These are phyloP conservation scores for Paramormyrops hopkinsi DNA, from an alignment of 2,797 vertebrate genomes.

Conservation along the genomic window DNA sequence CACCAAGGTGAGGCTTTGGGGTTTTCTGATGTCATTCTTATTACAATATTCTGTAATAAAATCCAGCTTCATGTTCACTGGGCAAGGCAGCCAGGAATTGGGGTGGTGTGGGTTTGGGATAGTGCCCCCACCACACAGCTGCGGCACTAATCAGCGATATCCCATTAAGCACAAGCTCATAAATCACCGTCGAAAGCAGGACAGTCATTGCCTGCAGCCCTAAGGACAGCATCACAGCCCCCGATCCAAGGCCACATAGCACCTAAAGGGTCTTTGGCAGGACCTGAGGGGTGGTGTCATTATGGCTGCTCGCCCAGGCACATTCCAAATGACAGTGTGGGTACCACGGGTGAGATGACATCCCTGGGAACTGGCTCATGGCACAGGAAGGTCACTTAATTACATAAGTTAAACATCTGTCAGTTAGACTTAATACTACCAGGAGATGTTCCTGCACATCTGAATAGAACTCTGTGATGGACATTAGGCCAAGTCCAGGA, in stretches of 20 bases:
- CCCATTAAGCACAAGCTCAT: constrained; percentile 81
- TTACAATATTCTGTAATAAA: neutral
- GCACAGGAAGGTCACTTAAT: constrained; percentile 61
- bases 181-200: constrained; percentile 62
- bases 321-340: neutral
- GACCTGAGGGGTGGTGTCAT: neutral
- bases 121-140: constrained; percentile 32
- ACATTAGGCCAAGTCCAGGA: neutral
- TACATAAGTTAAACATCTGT: constrained; percentile 66
- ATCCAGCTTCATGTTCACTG: neutral
- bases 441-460: constrained; percentile 50
- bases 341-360: neutral
- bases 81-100: neutral
- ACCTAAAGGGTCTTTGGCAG: neutral
- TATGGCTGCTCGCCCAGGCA: too few species aligned
- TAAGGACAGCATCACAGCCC: neutral
- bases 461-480: constrained; percentile 40
- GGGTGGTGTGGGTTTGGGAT: neutral
- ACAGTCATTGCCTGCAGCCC: constrained; percentile 53
- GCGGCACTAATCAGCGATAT: constrained; percentile 76
- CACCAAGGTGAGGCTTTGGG: neutral
- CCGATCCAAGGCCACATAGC: neutral
- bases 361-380: constrained; percentile 47
- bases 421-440: constrained; percentile 66
- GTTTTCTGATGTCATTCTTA: neutral